Percentiles rank a stretch among this genome's conserved stretches.
Conservation (phyloP, 1,140 invertebrate genomes). For the Procambarus virginalis region DNA sequence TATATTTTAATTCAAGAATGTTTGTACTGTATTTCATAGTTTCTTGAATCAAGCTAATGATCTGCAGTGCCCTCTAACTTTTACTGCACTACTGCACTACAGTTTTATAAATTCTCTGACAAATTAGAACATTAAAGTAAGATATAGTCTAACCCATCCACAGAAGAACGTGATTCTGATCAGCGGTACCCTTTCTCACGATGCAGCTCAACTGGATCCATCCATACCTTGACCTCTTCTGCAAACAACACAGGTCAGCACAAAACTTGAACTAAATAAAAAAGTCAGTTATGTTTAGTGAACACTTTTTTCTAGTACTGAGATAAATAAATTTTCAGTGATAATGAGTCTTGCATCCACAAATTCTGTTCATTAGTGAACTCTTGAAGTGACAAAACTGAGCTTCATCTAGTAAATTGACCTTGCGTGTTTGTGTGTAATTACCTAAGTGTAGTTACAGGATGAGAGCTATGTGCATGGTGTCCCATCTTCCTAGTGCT, state of each 20-base stretch:
- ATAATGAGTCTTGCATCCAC: no score
- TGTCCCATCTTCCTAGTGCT: no score
- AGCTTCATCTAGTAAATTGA: no score
- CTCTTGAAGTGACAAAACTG: no score
- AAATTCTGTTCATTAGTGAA: no score
- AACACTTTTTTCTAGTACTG: background rate
- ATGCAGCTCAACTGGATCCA: slow-evolving; percentile 88
- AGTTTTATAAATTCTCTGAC: no score
- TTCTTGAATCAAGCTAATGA: background rate
- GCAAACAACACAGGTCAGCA: slow-evolving; percentile 87
- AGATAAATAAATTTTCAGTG: background rate
- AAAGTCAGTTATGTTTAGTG: no score
- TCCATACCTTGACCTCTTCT: slow-evolving; percentile 87
- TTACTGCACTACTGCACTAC: no score
- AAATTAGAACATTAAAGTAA: background rate
- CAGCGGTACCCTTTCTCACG: slow-evolving; percentile 80
- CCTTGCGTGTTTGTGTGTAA: no score
- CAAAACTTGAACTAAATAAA: background rate
- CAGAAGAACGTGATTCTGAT: slow-evolving; percentile 58
- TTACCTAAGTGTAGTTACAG: no score
- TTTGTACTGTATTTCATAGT: background rate
- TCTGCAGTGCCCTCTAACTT: no score
- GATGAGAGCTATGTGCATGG: no score
- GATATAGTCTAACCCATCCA: slow-evolving; percentile 20
- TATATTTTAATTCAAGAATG: background rate